phyloP scores from a whole-genome alignment of 92 coral and sea anemone species.

The Montipora capitata region DNA sequence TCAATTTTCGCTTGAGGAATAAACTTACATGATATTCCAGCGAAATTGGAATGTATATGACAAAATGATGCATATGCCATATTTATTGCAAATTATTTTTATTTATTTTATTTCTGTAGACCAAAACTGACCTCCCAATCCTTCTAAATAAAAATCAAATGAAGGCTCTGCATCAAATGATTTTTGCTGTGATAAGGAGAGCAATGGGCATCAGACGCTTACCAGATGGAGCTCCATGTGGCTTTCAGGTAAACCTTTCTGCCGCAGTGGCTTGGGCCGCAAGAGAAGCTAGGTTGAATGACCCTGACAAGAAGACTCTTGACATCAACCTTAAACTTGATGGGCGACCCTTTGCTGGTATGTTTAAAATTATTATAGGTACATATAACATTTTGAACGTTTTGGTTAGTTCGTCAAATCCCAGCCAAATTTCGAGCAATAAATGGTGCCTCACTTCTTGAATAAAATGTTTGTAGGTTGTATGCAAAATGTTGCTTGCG shows the following conservation, averaged over 20 bases:
- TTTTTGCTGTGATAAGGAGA: constrained; percentile 50
- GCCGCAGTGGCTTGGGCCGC: constrained; percentile 71
- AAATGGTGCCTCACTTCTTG: too few relatives aligned
- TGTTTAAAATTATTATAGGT: neutral
- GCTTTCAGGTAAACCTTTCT: constrained; percentile 60
- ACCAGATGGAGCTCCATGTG: constrained; percentile 51
- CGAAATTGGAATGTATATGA: neutral
- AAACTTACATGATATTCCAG: neutral
- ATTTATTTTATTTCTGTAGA: neutral
- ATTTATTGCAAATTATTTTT: neutral
- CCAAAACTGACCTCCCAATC: constrained; percentile 51
- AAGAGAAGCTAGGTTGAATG: constrained; percentile 48
- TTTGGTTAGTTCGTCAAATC: neutral
- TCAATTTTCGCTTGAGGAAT: neutral
- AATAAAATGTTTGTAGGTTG: neutral
- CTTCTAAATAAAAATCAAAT: constrained; percentile 64
- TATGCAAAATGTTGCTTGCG: neutral
- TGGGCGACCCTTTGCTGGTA: constrained; percentile 78
- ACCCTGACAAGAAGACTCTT: constrained; percentile 32
- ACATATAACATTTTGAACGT: neutral
- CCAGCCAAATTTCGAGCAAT: too few relatives aligned
- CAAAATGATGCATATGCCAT: neutral
- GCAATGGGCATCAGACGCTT: constrained; percentile 50
- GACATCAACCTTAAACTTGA: constrained; percentile 63
- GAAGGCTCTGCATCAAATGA: constrained; percentile 59